phyloP scores from a whole-genome alignment of 2,888 invertebrate genomes.

The Synanthedon tipuliformis region DNA sequence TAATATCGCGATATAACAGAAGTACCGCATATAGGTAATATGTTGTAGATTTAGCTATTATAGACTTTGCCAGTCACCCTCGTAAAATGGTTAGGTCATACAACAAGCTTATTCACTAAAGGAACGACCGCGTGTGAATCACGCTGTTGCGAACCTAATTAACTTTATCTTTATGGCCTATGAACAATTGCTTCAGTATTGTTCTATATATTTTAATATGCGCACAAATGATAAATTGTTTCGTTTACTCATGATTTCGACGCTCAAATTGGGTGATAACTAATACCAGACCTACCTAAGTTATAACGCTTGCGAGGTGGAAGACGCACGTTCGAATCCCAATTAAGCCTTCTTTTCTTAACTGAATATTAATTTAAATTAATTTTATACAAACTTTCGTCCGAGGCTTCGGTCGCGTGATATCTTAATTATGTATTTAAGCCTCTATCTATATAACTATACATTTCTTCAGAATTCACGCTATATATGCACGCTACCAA shows the following conservation, averaged over 20 bases:
- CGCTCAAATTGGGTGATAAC: conserved; percentile 1
- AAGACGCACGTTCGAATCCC: too few relatives aligned
- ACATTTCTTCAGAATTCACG: too few relatives aligned
- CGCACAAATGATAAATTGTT: conserved; percentile 1
- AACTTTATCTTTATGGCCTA: conserved; percentile 59
- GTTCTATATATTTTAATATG: conserved; percentile 20
- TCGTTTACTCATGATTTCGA: conserved; percentile 4
- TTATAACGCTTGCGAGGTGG: too few relatives aligned
- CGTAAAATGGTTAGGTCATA: conserved; percentile 21
- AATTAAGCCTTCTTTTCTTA: too few relatives aligned
- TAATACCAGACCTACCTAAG: conserved; percentile 3
- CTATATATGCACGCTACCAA: too few relatives aligned
- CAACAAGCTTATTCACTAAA: conserved; percentile 26
- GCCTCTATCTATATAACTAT: too few relatives aligned
- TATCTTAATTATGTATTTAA: too few relatives aligned
- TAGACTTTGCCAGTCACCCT: conserved; percentile 7
- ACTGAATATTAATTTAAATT: too few relatives aligned
- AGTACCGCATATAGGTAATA: too few relatives aligned
- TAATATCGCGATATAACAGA: too few relatives aligned
- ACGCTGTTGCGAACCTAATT: conserved; percentile 48
- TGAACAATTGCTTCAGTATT: conserved; percentile 26
- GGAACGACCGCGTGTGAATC: conserved; percentile 21
- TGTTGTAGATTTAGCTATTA: neutral
- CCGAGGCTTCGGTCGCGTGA: too few relatives aligned
- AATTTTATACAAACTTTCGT: too few relatives aligned